Base-by-base conservation (phyloP, 2,888 invertebrate species). In the Peribatodes rhomboidaria region DNA sequence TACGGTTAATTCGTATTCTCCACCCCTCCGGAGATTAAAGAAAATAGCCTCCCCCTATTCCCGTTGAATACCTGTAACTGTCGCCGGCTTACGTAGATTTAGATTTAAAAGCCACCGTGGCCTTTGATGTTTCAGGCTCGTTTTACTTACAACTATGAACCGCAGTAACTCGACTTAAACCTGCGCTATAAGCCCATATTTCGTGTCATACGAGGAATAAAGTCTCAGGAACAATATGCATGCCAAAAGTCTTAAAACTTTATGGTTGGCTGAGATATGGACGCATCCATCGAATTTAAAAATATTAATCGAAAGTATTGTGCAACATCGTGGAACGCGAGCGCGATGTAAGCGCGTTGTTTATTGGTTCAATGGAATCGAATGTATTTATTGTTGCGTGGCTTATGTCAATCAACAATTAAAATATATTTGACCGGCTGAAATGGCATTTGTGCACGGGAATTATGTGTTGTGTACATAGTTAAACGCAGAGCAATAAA, bases 181-280 rank as follows among this genome's bases (percentile, higher is more conserved):
- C 37, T 42, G 1, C 42, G 22, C 6, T 13, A 70, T 74, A 61
- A 49, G 46, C 54, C 42, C 67, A 71, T 75, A 76, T 76, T 75
- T 77, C 67, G 70, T 69, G 61, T 72, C 71, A 61, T 58, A 70
- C 68, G 69, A 67, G 69, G 69, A 70, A n/a, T 72, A 47, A 61
- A 39, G 41, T 41, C 46, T 56, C 35, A n/a, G 56, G 56, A 61
- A 65, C 62, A 63, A 68, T 64, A 77, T 82, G 79, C 80, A 80
- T 77, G 75, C 77, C 76, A 69, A 74, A 75, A 76, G 72, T 76
- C 80, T 80, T 77, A 80, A 82, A 80, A 82, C 77, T 83, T 83
- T 80, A 85, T 81, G 77, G 78, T 74, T 61, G 70, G 70, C 67
- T 67, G 77, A 77, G 72, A 76, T 78, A 75, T 76, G 72, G 78